Evolutionary conservation across 2,113 vertebrate genomes (phyloP).

Genomic region (Noturus placidus): DNA sequence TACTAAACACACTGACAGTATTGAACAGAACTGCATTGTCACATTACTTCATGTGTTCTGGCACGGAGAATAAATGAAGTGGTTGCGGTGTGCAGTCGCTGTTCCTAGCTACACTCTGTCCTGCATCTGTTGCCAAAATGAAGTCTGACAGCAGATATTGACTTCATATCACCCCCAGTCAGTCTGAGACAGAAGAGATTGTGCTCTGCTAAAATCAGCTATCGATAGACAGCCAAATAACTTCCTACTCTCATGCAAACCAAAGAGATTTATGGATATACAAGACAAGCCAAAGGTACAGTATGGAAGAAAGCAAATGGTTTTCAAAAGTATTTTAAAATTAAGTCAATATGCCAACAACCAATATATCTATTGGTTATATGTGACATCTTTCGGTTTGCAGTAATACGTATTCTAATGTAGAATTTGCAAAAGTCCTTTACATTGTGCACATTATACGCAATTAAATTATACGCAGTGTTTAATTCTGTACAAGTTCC

Average conservation of each 20-base stretch:
- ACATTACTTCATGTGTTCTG: neutral
- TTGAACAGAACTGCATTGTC: neutral
- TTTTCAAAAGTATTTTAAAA: neutral
- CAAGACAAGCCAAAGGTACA: conserved; percentile 79
- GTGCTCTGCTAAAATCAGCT: conserved; percentile 96
- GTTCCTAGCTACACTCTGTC: conserved; percentile 29
- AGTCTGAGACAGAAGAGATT: conserved; percentile 81
- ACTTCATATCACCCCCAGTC: conserved; percentile 85
- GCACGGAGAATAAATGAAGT: neutral
- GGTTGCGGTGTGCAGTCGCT: neutral
- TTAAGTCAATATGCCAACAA: neutral
- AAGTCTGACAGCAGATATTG: conserved; percentile 82
- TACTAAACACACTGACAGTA: neutral
- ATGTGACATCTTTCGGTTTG: neutral
- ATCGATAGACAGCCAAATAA: conserved; percentile 93
- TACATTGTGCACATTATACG: too few species aligned
- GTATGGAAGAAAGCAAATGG: conserved; percentile 76
- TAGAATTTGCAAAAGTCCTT: neutral
- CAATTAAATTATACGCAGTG: too few species aligned
- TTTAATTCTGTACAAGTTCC: neutral
- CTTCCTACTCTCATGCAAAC: conserved; percentile 71
- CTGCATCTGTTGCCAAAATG: conserved; percentile 67
- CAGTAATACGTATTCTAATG: neutral
- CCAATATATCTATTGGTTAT: too few species aligned
- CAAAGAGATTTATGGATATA: conserved; percentile 85